Evolutionary conservation across 2,888 invertebrate genomes (phyloP), one percentile per base, ranked within the genome.

Genomic region (Oxyscelio sp.): DNA sequence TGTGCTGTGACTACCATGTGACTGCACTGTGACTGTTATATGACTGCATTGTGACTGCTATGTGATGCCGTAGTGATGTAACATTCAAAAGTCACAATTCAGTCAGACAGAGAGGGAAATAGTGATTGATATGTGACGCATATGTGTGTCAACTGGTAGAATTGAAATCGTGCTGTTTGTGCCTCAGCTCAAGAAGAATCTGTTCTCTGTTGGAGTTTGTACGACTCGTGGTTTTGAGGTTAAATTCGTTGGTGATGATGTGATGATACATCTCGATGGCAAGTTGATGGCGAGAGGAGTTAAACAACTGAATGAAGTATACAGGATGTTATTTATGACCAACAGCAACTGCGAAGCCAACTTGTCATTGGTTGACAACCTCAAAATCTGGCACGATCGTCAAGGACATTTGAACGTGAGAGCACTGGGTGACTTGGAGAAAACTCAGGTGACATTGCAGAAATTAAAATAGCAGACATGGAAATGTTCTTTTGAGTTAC

Each of bases 141-240:
- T n/a, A n/a, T n/a, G n/a, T n/a, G n/a, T n/a, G n/a, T n/a, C n/a
- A n/a, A n/a, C n/a, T 8, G 85, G 61, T 8, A 17, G 50, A 58
- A 83, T 89, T 11, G 71, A 90, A 11, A 80, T 90, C 59, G 89
- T 90, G 1, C 61, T 89, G 22, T 88, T 85, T 73, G 88, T 90
- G 6, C 89, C 87, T 5, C 77, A 83, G 40, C 31, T 88, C 2
- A 81, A n/a, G n/a, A n/a, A n/a, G n/a, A n/a, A n/a, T n/a, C n/a
- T n/a, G n/a, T n/a, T n/a, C n/a, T n/a, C n/a, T 5, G 85, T 89
- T 2, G 86, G 85, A n/a, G 68, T 81, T 0, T 83, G 86, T 58
- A 83, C 86, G 1, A n/a, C 50, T 38, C 61, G 58, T 19, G 86
- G 78, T 2, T 86, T 58, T 40, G 63, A 66, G 22, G 79, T 85